Evolutionary conservation across 2,797 vertebrate genomes (phyloP).

Genomic region (Sebastiscus tertius): DNA sequence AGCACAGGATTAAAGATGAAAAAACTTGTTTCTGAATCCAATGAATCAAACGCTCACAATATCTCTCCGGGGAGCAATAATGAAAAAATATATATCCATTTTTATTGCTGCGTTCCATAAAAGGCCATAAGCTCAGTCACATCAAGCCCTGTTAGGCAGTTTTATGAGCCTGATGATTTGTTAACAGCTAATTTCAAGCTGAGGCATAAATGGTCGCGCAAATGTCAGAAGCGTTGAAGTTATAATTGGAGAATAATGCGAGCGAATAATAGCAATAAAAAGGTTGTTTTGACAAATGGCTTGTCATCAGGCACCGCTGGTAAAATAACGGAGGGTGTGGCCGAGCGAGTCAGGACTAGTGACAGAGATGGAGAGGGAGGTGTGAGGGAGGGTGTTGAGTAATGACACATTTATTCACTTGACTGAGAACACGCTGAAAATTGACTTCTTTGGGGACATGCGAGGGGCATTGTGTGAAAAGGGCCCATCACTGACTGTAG

Average conservation of each 20-base stretch:
- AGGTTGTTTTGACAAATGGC: constrained; percentile 61
- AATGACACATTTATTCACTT: constrained; percentile 46
- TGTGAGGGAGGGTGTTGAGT: constrained; percentile 19
- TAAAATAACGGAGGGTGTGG: constrained; percentile 42
- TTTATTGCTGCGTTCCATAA: constrained; percentile 40
- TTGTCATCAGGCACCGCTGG: constrained; percentile 11
- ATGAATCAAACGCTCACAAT: constrained; percentile 22
- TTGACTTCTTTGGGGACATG: constrained; percentile 33
- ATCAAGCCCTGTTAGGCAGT: constrained; percentile 32
- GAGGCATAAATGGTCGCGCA: constrained; percentile 51
- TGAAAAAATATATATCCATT: constrained; percentile 6
- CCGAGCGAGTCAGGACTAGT: constrained; percentile 9
- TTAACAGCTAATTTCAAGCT: constrained; percentile 63
- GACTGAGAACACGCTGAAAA: constrained; percentile 45
- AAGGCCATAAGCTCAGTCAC: constrained; percentile 38
- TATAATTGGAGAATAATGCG: constrained; percentile 71
- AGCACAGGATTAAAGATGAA: not conserved
- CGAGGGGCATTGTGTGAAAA: constrained; percentile 38
- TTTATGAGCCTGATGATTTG: constrained; percentile 66
- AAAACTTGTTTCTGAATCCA: constrained; percentile 1
- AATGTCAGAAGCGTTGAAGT: constrained; percentile 55
- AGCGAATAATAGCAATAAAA: constrained; percentile 54
- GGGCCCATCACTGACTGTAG: constrained; percentile 2
- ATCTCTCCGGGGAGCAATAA: constrained; percentile 17
- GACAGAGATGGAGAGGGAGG: constrained; percentile 5